Base-by-base conservation (phyloP, 2,888 invertebrate species). In the Didymodactylos carnosus region DNA sequence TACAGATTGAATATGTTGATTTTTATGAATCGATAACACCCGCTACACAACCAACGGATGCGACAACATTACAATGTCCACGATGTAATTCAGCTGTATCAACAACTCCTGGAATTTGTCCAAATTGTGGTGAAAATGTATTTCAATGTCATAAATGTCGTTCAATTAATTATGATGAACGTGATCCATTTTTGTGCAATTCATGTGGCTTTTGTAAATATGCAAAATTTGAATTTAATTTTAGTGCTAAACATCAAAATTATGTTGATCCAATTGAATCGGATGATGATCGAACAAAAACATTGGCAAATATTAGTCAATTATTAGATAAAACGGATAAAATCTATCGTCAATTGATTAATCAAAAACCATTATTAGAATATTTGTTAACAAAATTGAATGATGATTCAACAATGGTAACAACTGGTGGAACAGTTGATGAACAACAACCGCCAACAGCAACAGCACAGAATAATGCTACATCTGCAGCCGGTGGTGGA, bases 121-220 rank as follows among this genome's bases (percentile, higher is more conserved):
- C 90, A 0, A 94, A 93, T 83, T 94, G 94, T 81, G 95, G 97
- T 0, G 97, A 98, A 83, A 97, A 97, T 83, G 97, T 97, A 0
- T 97, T 92, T 86, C 98, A 98, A 80, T 98, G 97, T 80, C 94
- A 95, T 85, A 97, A 97, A 85, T 98, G 97, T 85, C 88, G 90
- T 35, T 93, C 95, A 0, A 98, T 98, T 79, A 97, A 98, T 84
- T 97, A 97, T 84, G 95, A 95, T 83, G 95, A 97, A 83, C 94
- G 94, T 82, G 97, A 97, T 84, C 97, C 97, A 0, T 98, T 97
- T 87, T 86, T 98, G 35, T 98, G 98, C 81, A 95, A 95, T 84
- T 91, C 94, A 7, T 98, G 98, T 84, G 97, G 97, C 1, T 97
- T 94, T 86, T 98, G 97, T 86, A 97, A 97, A 85, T 97, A 97